phyloP scores from a whole-genome alignment of 2,888 invertebrate species.

The Strigamia transsilvanica region DNA sequence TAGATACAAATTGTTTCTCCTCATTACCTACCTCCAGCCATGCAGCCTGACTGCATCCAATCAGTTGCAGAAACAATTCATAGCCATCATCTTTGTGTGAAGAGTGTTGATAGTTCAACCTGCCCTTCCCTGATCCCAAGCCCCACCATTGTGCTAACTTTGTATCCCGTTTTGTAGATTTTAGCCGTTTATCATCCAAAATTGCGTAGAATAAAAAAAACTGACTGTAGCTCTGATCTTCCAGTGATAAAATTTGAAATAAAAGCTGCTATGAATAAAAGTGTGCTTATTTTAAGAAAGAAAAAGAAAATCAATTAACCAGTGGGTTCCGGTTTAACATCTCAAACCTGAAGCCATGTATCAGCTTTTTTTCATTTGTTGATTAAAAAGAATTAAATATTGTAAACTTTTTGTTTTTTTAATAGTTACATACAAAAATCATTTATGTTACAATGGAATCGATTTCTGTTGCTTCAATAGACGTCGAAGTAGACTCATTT shows the following conservation, averaged over 20 bases:
- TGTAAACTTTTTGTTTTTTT: constrained; percentile 24
- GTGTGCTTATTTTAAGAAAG: constrained; percentile 36
- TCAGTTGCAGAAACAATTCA: constrained; percentile 46
- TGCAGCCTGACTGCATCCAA: constrained; percentile 51
- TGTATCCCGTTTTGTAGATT: constrained; percentile 52
- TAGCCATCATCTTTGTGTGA: constrained; percentile 49
- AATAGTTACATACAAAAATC: constrained; percentile 15
- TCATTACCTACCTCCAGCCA: constrained; percentile 45
- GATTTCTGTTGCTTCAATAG: constrained; percentile 21
- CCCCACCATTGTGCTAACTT: constrained; percentile 50
- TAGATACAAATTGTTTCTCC: constrained; percentile 36
- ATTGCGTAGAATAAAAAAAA: constrained; percentile 50
- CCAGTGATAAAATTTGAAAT: constrained; percentile 53
- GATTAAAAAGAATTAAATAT: constrained; percentile 31
- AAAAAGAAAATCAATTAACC: constrained; percentile 9
- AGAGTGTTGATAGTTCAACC: constrained; percentile 52
- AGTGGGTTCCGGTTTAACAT: constrained; percentile 17
- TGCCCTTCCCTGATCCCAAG: not conserved
- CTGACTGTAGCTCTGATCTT: constrained; percentile 52
- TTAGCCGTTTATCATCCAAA: constrained; percentile 52
- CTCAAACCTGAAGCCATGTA: constrained; percentile 52
- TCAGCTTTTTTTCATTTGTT: constrained; percentile 11
- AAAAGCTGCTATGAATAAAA: constrained; percentile 52
- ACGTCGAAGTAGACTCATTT: constrained; percentile 22
- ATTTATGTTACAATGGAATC: constrained; percentile 17